Evolutionary conservation across 2,888 invertebrate species (phyloP), one percentile per base, ranked within the genome.

Genomic region (Azorinus chamasolen): DNA sequence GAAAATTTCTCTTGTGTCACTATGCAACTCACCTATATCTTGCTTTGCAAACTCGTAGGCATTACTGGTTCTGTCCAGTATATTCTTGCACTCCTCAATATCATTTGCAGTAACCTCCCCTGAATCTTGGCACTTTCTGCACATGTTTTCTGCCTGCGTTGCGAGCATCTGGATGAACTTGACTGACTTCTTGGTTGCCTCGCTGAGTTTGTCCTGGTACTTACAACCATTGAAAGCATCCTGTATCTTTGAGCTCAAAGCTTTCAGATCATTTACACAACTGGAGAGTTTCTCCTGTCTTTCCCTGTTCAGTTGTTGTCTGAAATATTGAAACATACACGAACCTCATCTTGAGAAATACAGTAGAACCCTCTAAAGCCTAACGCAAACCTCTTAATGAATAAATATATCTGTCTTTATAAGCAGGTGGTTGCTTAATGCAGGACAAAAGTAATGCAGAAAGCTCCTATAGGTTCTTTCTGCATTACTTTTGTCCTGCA

Each of bases 241-340:
- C 50, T 74, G 63, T 20, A 83, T 50, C n/a, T 72, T 77, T 14
- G 65, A 37, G 37, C 61, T 72, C 6, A 72, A 63, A 16, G 54
- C 45, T 16, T 58, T 62, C 0, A 86, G 69, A 10, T 83, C 79
- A 10, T 51, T 51, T 1, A 70, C 64, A 58, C 80, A 53, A 20
- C 74, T 71, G 8, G 65, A 45, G 1, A 83, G 57, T 37, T 76
- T 79, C 8, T 76, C 69, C 12, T 76, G 70, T 25, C 74, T 70
- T 54, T 81, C 76, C 45, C 79, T 78, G 53, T 79, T 74, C 39
- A 81, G 85, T 46, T 66, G 64, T 51, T 87, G 79, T 32, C 86
- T 85, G 53, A 48, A 48, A 59, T 22, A 51, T 10, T 51, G n/a
- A 45, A 5, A n/a, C n/a, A n/a, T n/a, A n/a, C n/a, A n/a, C n/a